Base-by-base conservation (phyloP, 2,888 invertebrate genomes). In the Drosophila neutralis region DNA sequence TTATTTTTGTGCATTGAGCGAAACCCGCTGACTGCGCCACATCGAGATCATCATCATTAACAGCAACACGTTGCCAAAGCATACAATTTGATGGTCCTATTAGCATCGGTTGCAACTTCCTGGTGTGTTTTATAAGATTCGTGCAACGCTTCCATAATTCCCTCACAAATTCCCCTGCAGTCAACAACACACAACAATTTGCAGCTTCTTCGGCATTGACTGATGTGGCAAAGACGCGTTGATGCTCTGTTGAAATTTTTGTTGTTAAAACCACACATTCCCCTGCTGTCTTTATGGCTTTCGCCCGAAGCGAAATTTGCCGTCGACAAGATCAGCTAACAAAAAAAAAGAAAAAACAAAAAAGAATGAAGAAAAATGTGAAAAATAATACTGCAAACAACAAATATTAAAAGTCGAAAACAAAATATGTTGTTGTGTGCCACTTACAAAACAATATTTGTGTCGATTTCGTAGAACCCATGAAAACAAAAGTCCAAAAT, bases 251-350 rank as follows among this genome's bases (percentile, higher is more conserved):
- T 63, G 8, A 11, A 21, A 6, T 35, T 57, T 2, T 21, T 24
- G 18, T 18, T 52, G 10, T 45, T 45, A 2, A 48, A 59, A 13
- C 15, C 45, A 45, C 24, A 45, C 11, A 18, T 36, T 36, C 10
- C 0, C 5, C 8, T 5, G 53, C 24, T 49, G 15, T 49, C 35
- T 54, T 79, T 75, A 67, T 64, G 66, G 60, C 66, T 85, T 85
- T 85, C 78, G 65, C 73, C 61, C 49, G 45, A 27, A 54, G 65
- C 66, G 62, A 65, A 69, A 49, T n/a, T 59, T 49, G 48, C 60
- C 62, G 57, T 24, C 48, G 67, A 61, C 63, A 78, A 76, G 68
- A 82, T 71, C 54, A 45, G 48, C 40, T 33, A 33, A 56, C 29
- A 42, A 58, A 58, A 36, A 33, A 60, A 42, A 2, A 31, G 8